Evolutionary conservation across 2,888 invertebrate genomes (phyloP), one percentile per base, ranked within the genome.

Genomic region (Caenorhabditis sp.): DNA sequence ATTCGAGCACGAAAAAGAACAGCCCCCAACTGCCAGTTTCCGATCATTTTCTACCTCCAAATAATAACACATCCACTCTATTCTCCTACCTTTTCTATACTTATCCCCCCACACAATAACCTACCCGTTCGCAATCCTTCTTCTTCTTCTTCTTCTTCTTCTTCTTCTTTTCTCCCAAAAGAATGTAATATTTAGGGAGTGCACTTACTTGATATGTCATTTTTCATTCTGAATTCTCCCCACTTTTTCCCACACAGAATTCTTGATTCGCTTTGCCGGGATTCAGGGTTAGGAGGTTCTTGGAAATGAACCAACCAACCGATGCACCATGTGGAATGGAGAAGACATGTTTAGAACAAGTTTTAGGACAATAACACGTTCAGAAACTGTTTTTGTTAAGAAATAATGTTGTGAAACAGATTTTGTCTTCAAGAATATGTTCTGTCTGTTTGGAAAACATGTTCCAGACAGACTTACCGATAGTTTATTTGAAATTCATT

Each of bases 11-110:
- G 13, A 13, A 35, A 13, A 35, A 9, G 13, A 9, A 35, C 2
- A 5, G 24, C 2, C 52, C 52, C 32, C 35, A 32, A 26, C 27
- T 27, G 5, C 35, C 35, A 8, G 35, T 20, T 35, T 52, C 52
- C 35, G 52, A 35, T 35, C 52, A 52, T 52, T 52, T 17, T 52
- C n/a, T 27, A 35, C 35, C 35, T 35, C 13, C 35, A 13, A 9
- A n/a, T n/a, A n/a, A n/a, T n/a, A n/a, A 13, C 35, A 13, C 35
- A 5, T 30, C 30, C 9, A 5, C 30, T 9, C 4, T 13, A 13
- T 35, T 35, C 35, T 35, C 9, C 13, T 35, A 13, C 13, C 9
- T 35, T 9, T 35, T 13, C 35, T 35, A 9, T 13, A 35, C 35
- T 35, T 35, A 7, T 13, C 35, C 6, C 9, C 9, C 9, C 35